phyloP scores from a whole-genome alignment of 2,113 vertebrate species.

The Procapra przewalskii region DNA sequence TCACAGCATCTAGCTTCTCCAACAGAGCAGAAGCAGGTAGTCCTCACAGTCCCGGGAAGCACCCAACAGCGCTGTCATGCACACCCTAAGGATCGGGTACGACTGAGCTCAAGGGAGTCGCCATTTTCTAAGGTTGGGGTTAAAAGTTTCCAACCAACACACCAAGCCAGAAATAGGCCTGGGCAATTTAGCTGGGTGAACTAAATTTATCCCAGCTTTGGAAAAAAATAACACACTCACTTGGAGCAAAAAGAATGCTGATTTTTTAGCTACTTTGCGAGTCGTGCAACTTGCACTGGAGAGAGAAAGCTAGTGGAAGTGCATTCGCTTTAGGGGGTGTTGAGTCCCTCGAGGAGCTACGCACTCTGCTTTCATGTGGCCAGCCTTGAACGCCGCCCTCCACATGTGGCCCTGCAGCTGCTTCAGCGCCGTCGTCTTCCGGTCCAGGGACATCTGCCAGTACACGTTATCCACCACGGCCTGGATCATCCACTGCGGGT shows the following conservation, averaged over 20 bases:
- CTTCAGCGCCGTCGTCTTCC: conserved; percentile 95
- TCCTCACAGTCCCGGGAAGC: not conserved
- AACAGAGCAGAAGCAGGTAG: not conserved
- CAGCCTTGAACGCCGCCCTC: conserved; percentile 88
- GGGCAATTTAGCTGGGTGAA: not conserved
- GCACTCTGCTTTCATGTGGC: conserved; percentile 95
- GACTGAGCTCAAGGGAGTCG: not conserved
- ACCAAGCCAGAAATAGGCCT: not conserved
- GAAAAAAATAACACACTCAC: not conserved
- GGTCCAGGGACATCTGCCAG: conserved; percentile 97
- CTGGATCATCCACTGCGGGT: conserved; percentile 88
- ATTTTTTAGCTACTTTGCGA: not conserved
- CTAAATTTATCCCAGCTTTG: not conserved
- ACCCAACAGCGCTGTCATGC: no score
- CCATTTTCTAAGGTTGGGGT: not conserved
- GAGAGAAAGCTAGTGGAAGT: not conserved
- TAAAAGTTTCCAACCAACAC: not conserved
- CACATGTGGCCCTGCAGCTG: conserved; percentile 98
- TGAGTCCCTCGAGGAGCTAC: conserved; percentile 71
- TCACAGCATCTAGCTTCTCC: not conserved
- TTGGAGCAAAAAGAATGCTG: not conserved
- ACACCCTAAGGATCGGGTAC: not conserved
- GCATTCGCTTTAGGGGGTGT: not conserved
- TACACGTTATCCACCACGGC: conserved; percentile 90
- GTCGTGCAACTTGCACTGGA: not conserved